Evolutionary conservation across 23 tunicate genomes (phyloP).

Genomic region (Diplosoma virens): DNA sequence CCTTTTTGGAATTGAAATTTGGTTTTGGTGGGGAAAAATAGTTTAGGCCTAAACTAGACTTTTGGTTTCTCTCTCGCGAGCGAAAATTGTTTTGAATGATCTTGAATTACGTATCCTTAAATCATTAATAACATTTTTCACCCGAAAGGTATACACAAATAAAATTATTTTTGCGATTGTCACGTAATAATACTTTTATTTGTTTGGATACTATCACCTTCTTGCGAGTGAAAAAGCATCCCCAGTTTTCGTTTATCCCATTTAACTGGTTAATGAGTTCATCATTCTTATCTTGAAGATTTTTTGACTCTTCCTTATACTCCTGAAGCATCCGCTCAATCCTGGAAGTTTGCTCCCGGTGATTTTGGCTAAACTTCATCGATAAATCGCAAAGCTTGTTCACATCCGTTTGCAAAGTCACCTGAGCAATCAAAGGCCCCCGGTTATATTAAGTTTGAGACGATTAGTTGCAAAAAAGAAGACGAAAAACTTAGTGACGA

Average conservation of each 20-base stretch:
- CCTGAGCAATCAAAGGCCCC: conserved; percentile 22
- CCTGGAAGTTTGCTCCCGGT: conserved; percentile 22
- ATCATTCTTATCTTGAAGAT: conserved; percentile 51
- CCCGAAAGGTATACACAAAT: no score
- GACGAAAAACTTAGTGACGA: background rate
- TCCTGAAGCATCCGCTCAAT: conserved; percentile 22
- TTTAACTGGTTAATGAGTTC: conserved; percentile 45
- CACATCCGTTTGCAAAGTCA: conserved; percentile 35
- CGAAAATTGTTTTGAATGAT: no score
- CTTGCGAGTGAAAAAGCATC: no score
- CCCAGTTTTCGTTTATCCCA: conserved; percentile 20
- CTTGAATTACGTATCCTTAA: no score
- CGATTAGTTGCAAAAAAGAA: background rate
- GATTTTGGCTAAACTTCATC: conserved; percentile 20
- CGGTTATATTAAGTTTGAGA: background rate
- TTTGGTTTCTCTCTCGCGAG: no score
- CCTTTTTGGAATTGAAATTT: background rate
- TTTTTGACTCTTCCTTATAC: conserved; percentile 22
- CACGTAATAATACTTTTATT: no score
- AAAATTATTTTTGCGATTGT: no score
- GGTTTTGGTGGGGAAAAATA: background rate
- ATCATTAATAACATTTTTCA: no score
- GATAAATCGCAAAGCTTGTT: conserved; percentile 32
- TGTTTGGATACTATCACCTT: no score
- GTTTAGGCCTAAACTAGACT: background rate